Evolutionary conservation across 92 coral and sea anemone species (phyloP).

Genomic region (Montipora capitata): DNA sequence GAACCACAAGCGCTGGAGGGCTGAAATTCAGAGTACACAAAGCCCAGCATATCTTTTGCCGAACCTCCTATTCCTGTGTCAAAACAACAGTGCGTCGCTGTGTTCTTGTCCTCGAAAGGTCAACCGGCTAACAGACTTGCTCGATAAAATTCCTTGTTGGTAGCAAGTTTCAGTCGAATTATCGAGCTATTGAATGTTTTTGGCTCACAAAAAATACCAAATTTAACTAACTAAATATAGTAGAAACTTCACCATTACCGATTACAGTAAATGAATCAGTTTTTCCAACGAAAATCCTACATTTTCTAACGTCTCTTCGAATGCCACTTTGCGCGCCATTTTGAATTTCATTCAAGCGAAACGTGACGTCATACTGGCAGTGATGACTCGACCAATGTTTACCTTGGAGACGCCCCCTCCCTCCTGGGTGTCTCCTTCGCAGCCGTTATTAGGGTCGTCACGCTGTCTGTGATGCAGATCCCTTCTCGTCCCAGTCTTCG

Average conservation of each 20-base stretch:
- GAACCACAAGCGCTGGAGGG: conserved; percentile 6
- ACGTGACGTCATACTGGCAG: conserved; percentile 28
- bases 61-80: conserved; percentile 16
- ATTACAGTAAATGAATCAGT: background rate
- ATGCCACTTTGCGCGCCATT: background rate
- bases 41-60: background rate
- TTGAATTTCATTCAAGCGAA: background rate
- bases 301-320: background rate
- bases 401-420: conserved; percentile 29
- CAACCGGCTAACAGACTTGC: background rate
- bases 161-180: background rate
- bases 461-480: no score
- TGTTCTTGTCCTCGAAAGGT: background rate
- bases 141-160: background rate
- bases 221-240: background rate
- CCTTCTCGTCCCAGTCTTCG: conserved; percentile 32
- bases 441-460: no score
- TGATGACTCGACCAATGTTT: background rate
- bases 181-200: background rate
- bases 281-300: no score
- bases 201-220: background rate
- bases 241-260: background rate
- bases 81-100: background rate
- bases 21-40: background rate
- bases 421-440: no score